Conservation (phyloP, 2,797 vertebrate species). For the Brachymystax lenok region DNA sequence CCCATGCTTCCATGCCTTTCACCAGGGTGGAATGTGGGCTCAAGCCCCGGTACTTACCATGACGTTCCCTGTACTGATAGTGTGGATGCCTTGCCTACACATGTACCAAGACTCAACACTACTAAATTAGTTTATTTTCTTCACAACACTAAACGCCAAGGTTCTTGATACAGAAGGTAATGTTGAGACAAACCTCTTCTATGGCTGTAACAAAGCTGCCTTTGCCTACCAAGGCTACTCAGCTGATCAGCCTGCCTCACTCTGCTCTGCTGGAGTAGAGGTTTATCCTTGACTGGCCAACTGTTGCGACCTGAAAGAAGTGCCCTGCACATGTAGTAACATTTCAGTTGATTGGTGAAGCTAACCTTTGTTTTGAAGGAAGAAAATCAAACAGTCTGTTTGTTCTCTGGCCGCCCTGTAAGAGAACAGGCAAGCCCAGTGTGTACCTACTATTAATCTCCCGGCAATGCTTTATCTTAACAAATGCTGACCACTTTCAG, state of each 20-base stretch:
- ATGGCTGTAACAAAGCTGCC: neutral
- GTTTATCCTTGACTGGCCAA: conserved; percentile 7
- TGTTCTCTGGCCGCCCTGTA: neutral
- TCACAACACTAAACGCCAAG: neutral
- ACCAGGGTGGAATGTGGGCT: neutral
- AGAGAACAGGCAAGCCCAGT: neutral
- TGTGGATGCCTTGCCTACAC: neutral
- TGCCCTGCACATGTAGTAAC: neutral
- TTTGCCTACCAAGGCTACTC: neutral
- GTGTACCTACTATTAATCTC: neutral
- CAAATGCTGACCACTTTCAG: neutral
- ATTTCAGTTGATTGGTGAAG: conserved; percentile 7
- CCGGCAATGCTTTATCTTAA: neutral
- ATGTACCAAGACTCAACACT: neutral
- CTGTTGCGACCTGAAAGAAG: neutral
- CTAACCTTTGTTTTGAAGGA: neutral
- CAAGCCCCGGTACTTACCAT: neutral
- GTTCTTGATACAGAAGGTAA: neutral
- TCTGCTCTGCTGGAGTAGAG: neutral
- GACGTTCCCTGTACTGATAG: neutral
- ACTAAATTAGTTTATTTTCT: neutral
- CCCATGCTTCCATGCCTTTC: conserved; percentile 9
- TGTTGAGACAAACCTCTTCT: neutral
- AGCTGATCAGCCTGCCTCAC: neutral
- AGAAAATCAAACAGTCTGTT: neutral